Conservation (phyloP, 2,888 invertebrate genomes). For the Folsomia manolachei region DNA sequence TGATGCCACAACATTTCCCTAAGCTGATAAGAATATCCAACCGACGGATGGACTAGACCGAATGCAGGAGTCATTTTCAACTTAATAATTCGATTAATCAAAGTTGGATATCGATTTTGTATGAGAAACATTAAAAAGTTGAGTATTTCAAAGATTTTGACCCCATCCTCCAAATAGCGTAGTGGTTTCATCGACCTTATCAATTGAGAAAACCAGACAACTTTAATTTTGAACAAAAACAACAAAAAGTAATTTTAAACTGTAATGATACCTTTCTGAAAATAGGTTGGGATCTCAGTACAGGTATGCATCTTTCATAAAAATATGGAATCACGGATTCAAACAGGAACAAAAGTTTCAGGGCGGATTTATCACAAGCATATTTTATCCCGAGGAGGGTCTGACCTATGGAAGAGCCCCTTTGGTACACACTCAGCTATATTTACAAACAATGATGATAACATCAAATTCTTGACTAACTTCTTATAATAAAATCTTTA, state of each 20-base stretch:
- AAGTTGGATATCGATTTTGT: conserved; percentile 42
- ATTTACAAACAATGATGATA: neutral
- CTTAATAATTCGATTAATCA: conserved; percentile 28
- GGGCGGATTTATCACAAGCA: conserved; percentile 14
- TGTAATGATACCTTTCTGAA: neutral
- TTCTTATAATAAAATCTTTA: neutral
- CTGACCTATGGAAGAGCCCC: conserved; percentile 29
- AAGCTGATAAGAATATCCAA: conserved; percentile 43
- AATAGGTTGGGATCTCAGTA: neutral
- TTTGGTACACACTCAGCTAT: conserved; percentile 23
- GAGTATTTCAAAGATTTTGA: conserved; percentile 24
- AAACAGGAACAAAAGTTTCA: conserved; percentile 30
- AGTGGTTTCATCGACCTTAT: conserved; percentile 28
- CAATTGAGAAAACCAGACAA: neutral
- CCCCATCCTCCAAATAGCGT: conserved; percentile 8
- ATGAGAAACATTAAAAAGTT: conserved; percentile 44
- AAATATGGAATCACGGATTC: conserved; percentile 36
- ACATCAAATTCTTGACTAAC: neutral
- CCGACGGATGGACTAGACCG: conserved; percentile 24
- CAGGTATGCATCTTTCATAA: conserved; percentile 22
- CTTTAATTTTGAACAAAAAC: neutral
- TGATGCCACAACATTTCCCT: conserved; percentile 48
- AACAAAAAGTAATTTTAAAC: neutral
- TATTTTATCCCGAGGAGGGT: conserved; percentile 37
- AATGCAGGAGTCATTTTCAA: conserved; percentile 34